Base-by-base conservation (phyloP, 2,888 invertebrate species). In the Neria commutata region DNA sequence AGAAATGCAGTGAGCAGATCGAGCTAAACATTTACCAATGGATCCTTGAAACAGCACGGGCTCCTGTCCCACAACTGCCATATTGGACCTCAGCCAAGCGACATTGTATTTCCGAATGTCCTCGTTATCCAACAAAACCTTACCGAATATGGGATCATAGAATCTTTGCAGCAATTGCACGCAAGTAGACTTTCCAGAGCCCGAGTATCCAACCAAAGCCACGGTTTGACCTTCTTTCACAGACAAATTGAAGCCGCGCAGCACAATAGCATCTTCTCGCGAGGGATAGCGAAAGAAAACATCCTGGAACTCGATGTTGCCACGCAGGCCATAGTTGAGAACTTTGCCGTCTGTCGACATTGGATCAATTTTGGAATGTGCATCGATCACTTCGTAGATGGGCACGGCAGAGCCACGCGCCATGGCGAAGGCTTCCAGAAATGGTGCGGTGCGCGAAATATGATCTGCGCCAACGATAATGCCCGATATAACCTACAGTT, bases 1-100 rank as follows among this genome's bases (percentile, higher is more conserved):
- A 14, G n/a, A 14, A 8, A 11, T 17, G 23, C 26, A 48, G 17
- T 26, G 29, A 8, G 29, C 6, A 29, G 11, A 29, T 6, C 11
- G 29, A 6, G 11, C 6, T 37, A 37, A 37, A n/a, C n/a, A 8
- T n/a, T 4, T n/a, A 75, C 75, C 75, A 26, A 95, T 92, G 23
- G 88, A 87, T 5, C 91, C 88, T 70, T 90, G 90, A 77, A 95
- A 95, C 2, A 95, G 84, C 11, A 91, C 89, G 0, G 93, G 94
- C 67, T 95, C 94, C 77, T 95, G 94, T 0, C 92, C 91, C 2
- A 95, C 94, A 5, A 94, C 87, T 0, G 92, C 93, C 56, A 94
- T 89, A 71, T 91, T 89, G 29, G 85, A 85, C 51, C 94, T 83
- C 26, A 91, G 79, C 86, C 91, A 90, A 4, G 85, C 82, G 3